Base-by-base conservation (phyloP, 2,888 invertebrate species). In the Netelia fuscicornis region DNA sequence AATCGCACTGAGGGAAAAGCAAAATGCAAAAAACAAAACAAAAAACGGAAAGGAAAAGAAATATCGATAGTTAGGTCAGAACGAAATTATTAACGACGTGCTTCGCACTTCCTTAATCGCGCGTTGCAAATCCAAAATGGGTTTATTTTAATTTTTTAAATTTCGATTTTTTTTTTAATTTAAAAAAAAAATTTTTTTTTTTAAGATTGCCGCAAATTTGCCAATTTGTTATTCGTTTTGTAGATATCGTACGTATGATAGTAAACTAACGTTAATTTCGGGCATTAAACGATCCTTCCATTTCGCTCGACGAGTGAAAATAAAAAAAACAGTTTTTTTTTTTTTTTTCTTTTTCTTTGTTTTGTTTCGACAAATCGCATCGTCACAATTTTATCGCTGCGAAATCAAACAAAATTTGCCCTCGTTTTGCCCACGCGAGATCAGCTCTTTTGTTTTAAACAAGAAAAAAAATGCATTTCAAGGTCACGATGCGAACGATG, bases 41-140 rank as follows among this genome's bases (percentile, higher is more conserved):
- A 62, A 62, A 42, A 62, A 60, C 20, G 8, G 10, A 48, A 37
- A 70, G 44, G 52, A 37, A 78, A 37, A 42, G 60, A 25, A 80
- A 62, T 52, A 65, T 56, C 65, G 70, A 72, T 80, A 80, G 72
- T 52, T 64, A 79, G 78, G 62, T 1, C 54, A 64, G 70, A 80
- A 64, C 71, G 56, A 71, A 58, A 71, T n/a, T 71, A 80, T 80
- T 17, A 17, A 17, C 71, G 56, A 64, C 79, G 79, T 58, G 71
- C 30, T 72, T 72, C 65, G 23, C 42, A 42, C 56, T 44, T 65
- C 17, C 42, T 25, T 64, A 44, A 25, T 78, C 20, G 58, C 71
- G 64, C 62, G 54, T 64, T 71, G 42, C 17, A 17, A 42, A 6
- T 37, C 42, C 44, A 64, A 58, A 17, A 58, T 58, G 20, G 0